Base-by-base conservation (phyloP, 2,113 vertebrate genomes). In the Malurus elegans region DNA sequence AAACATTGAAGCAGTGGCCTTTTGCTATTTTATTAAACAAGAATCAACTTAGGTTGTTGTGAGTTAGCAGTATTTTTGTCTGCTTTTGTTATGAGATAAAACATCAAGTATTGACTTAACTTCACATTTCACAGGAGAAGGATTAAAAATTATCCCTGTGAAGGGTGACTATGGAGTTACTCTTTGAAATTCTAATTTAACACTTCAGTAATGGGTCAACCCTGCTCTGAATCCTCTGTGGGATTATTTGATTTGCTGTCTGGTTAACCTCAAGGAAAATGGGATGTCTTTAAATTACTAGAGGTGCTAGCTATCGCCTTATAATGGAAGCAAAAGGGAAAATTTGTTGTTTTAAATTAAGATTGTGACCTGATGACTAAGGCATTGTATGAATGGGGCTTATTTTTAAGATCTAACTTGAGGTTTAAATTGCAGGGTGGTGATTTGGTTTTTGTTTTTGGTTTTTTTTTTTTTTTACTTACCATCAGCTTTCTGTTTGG, bases 141-240 rank as follows among this genome's bases (percentile, higher is more conserved):
- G 90, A 90, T 90, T 85, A 94, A 93, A 87, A 96, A 91, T 92
- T 94, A 84, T 91, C 81, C 86, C 70, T 60, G n/a, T 76, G 79
- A 78, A 89, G 57, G 73, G 82, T 94, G 75, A 47, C 79, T 82
- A 5, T 82, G 62, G 78, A 95, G 88, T 93, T 91, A 72, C 57
- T 92, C 70, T 95, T 89, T 95, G 87, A 95, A 96, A 95, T 95
- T 95, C 94, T 92, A 89, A 91, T 97, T 93, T 89, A 95, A 91
- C 89, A 92, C 84, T 92, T 96, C 70, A 82, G 84, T 93, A 95
- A 72, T 91, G 89, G 80, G 89, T 90, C 84, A 87, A 85, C 71
- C 66, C 67, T 87, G 51, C 58, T 88, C 80, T 47, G 78, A 91
- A 65, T 95, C 80, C 73, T 89, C 91, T 86, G 44, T 90, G 86